Evolutionary conservation across 2,113 vertebrate species (phyloP).

Genomic region (Pachyramphus minor): DNA sequence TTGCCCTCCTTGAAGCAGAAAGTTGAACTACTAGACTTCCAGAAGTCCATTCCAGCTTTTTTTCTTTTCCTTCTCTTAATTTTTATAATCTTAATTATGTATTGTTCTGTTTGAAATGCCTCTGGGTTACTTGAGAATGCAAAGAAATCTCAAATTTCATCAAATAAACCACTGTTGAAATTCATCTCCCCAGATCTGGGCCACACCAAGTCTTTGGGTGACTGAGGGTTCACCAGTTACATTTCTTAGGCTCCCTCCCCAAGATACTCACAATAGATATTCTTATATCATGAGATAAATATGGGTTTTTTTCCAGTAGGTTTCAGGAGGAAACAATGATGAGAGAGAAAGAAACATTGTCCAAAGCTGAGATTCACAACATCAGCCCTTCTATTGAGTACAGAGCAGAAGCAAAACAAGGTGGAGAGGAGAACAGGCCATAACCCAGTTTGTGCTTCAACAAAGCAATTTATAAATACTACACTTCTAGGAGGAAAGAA

Average conservation of each 20-base stretch:
- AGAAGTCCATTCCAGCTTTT: not conserved
- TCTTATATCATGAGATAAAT: not conserved
- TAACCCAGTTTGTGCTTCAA: not conserved
- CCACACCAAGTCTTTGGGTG: not conserved
- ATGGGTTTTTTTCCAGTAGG: not conserved
- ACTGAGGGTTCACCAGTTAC: too few relatives aligned
- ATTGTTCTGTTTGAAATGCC: not conserved
- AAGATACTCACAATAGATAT: not conserved
- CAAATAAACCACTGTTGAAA: not conserved
- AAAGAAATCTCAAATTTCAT: not conserved
- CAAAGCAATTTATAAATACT: conserved; percentile 50
- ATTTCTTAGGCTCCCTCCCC: not conserved
- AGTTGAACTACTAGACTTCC: not conserved
- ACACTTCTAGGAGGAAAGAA: conserved; percentile 27
- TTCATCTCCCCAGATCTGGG: not conserved
- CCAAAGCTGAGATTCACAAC: not conserved
- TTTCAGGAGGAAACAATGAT: not conserved
- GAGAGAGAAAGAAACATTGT: not conserved
- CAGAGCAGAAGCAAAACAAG: not conserved
- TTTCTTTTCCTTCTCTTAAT: fast-evolving
- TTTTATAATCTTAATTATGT: not conserved
- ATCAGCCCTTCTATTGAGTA: not conserved
- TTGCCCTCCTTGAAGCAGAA: not conserved
- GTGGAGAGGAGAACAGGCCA: not conserved
- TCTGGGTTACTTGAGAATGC: not conserved